A percentile compares a stretch with the other conserved stretches of the same genome.
Evolutionary conservation across 1,140 invertebrate species (phyloP).

Genomic region (Pygmarrhopalites habei): DNA sequence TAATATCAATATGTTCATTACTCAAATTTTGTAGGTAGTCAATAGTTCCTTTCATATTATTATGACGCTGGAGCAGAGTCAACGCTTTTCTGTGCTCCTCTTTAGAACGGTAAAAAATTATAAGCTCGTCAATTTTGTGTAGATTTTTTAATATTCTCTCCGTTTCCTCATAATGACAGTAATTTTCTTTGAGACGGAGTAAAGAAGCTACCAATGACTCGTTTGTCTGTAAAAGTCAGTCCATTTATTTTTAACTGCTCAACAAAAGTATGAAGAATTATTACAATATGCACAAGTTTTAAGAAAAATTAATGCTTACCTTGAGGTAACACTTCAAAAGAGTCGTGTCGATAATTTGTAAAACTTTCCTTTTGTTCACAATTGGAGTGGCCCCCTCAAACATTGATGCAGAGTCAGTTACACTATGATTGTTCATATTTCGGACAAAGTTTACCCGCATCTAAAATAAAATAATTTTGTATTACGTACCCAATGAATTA

Average conservation of each 20-base stretch:
- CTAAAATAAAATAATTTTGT: conserved; percentile 29
- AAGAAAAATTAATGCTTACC: conserved; percentile 51
- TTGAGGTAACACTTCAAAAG: conserved; percentile 92
- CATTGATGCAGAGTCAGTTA: conserved; percentile 39
- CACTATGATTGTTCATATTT: conserved; percentile 43
- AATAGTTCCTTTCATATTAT: conserved; percentile 71
- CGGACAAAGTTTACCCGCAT: conserved; percentile 49
- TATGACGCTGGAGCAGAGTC: conserved; percentile 74
- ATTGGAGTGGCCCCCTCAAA: conserved; percentile 48
- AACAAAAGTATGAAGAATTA: background rate
- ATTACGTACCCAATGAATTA: too few relatives aligned
- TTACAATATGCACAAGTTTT: conserved; percentile 1
- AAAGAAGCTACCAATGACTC: conserved; percentile 86
- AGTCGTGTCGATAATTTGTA: conserved; percentile 94
- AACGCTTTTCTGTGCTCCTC: conserved; percentile 85
- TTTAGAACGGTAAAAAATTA: conserved; percentile 92
- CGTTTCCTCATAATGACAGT: conserved; percentile 89
- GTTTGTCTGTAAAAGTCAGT: conserved; percentile 62
- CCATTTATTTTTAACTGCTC: background rate
- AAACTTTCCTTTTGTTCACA: conserved; percentile 54
- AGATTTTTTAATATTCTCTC: conserved; percentile 79
- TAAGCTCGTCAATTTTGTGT: conserved; percentile 84
- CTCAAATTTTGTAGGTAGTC: conserved; percentile 87
- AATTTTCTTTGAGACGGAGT: conserved; percentile 74
- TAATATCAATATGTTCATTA: conserved; percentile 75